Conservation (phyloP, 2,888 invertebrate species). For the Phortica magna region DNA sequence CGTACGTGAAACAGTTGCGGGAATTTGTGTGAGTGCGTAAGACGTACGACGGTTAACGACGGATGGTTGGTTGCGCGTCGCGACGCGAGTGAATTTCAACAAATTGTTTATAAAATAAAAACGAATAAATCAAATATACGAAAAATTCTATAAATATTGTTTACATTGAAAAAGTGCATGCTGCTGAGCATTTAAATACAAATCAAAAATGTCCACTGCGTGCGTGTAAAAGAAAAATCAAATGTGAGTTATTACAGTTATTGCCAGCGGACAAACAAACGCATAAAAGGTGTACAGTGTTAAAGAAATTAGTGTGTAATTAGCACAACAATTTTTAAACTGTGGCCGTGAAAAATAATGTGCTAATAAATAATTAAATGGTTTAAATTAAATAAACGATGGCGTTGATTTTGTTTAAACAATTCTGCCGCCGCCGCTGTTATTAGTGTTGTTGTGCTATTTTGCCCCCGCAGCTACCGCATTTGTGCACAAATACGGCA, state of each 20-base stretch:
- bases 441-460: slow-evolving; percentile 42
- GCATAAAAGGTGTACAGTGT: neutral
- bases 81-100: slow-evolving; percentile 12
- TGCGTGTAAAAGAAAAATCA: neutral
- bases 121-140: neutral
- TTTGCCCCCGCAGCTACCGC: slow-evolving; percentile 32
- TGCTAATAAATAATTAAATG: neutral
- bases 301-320: slow-evolving; percentile 44
- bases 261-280: no score
- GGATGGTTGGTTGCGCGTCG: slow-evolving; percentile 10
- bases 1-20: no score
- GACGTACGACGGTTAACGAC: neutral
- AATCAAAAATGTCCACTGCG: neutral
- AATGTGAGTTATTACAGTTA: neutral
- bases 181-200: no score
- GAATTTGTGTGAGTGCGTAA: neutral
- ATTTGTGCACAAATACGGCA: neutral
- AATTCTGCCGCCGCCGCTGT: slow-evolving; percentile 11
- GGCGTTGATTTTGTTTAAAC: slow-evolving; percentile 6
- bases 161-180: neutral
- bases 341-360: slow-evolving; percentile 29
- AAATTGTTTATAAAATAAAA: neutral
- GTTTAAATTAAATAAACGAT: no score
- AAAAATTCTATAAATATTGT: neutral
- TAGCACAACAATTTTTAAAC: slow-evolving; percentile 46